Base-by-base conservation (phyloP, 2,113 vertebrate genomes). In the Tenrec ecaudatus region DNA sequence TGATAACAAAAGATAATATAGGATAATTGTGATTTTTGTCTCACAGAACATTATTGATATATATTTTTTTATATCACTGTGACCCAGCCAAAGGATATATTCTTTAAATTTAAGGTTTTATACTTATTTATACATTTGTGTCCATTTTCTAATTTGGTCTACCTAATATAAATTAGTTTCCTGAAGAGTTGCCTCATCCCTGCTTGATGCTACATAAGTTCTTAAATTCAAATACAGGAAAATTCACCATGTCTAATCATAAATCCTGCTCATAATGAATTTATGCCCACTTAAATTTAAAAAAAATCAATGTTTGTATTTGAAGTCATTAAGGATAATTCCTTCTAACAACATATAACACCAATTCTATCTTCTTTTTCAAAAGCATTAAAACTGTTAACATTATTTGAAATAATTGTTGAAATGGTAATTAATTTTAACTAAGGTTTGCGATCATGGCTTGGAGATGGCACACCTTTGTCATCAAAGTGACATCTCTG, bases 291-390 rank as follows among this genome's bases (percentile, higher is more conserved):
- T 88, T 93, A 79, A 75, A 76, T 79, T 58, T 58, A 89, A 95
- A 89, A 82, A 8, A 53, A 17, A 15, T 0, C 22, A 60, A 38
- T 86, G 27, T 27, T 66, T 47, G 47, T 84, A 73, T 58, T 90
- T 92, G 89, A 90, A 27, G 23, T 88, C 88, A 90, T 43, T 78
- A 33, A 88, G 47, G 84, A 93, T 60, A 27, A 78, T n/a, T 80
- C 16, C 36, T 57, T 62, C 6, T 86, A 82, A 91, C 9, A 60
- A 4, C 25, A 47, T 47, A 64, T 84, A 60, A 17, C 33, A 87
- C 90, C 14, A 60, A 82, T 92, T 84, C 43, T 11, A 38, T 76
- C 29, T 40, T 40, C 40, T 89, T 77, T 69, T 86, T 64, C 43
- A 94, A 86, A 91, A 83, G 20, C 12, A 81, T 10, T 92, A 58